Evolutionary conservation across 2,113 vertebrate genomes (phyloP).

Genomic region (Campylomormyrus numenius): DNA sequence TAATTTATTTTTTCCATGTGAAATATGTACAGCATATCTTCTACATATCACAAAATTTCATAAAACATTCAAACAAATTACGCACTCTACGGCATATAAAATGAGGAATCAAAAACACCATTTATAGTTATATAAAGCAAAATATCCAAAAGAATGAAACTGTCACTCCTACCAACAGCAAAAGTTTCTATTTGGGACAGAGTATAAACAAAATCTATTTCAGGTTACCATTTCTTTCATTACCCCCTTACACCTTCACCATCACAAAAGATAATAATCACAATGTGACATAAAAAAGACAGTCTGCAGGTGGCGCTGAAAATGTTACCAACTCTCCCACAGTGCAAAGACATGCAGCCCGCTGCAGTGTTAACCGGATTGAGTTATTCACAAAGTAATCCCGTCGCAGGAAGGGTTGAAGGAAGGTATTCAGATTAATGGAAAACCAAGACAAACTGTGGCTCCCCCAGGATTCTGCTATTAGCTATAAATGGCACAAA

Average conservation of each 20-base stretch:
- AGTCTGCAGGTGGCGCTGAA: not conserved
- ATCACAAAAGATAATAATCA: not conserved
- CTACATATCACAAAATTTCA: not conserved
- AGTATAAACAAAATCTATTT: not conserved
- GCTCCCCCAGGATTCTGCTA: not conserved
- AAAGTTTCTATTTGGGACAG: not conserved
- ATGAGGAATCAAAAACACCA: not conserved
- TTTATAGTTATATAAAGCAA: not conserved
- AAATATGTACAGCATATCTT: not conserved
- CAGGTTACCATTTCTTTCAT: not conserved
- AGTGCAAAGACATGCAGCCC: not conserved
- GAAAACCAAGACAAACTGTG: not conserved
- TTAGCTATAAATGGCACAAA: constrained; percentile 7
- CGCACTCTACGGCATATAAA: not conserved
- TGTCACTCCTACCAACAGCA: not conserved
- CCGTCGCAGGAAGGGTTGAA: not conserved
- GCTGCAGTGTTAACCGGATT: not conserved
- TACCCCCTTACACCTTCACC: not conserved
- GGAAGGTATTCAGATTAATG: not conserved
- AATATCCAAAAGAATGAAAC: not conserved
- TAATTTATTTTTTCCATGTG: not conserved
- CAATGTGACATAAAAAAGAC: not conserved
- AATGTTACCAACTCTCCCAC: not conserved
- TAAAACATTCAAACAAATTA: not conserved
- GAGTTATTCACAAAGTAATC: not conserved